Conservation (phyloP, 2,888 invertebrate species). For the Lycophotia porphyrea region DNA sequence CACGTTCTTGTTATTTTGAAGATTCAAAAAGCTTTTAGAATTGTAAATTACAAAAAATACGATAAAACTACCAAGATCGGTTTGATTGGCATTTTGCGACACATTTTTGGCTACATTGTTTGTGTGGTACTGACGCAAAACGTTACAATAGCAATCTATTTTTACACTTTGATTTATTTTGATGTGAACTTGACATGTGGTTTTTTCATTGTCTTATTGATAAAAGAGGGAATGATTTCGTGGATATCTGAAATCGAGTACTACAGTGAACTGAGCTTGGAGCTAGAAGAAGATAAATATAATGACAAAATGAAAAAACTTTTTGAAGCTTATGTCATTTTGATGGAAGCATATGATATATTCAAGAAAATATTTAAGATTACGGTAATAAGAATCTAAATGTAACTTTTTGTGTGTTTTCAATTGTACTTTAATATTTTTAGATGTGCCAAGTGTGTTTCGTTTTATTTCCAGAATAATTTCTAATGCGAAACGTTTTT, state of each 20-base stretch:
- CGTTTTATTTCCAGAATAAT: not conserved
- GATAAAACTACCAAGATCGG: not conserved
- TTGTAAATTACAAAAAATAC: not conserved
- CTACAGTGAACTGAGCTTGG: not conserved
- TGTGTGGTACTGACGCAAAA: not conserved
- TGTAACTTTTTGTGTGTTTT: not conserved
- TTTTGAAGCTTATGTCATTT: conserved; percentile 24
- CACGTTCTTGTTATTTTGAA: conserved; percentile 26
- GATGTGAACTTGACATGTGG: conserved; percentile 27
- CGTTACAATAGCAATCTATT: not conserved
- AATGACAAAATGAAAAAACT: conserved; percentile 2
- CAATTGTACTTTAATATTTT: not conserved
- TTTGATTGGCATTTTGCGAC: not conserved
- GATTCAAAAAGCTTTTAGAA: conserved; percentile 33
- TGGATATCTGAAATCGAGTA: conserved; percentile 28
- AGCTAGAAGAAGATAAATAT: conserved; percentile 11
- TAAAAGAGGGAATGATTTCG: conserved; percentile 13
- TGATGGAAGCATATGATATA: conserved; percentile 30
- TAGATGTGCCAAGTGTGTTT: not conserved
- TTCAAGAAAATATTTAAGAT: conserved; percentile 33
- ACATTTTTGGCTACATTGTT: not conserved
- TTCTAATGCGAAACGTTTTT: not conserved
- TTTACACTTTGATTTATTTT: conserved; percentile 28
- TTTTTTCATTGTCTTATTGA: conserved; percentile 10
- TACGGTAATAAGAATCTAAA: conserved; percentile 17